Conservation (phyloP, 2,888 invertebrate genomes). For the Agrotis clavis region DNA sequence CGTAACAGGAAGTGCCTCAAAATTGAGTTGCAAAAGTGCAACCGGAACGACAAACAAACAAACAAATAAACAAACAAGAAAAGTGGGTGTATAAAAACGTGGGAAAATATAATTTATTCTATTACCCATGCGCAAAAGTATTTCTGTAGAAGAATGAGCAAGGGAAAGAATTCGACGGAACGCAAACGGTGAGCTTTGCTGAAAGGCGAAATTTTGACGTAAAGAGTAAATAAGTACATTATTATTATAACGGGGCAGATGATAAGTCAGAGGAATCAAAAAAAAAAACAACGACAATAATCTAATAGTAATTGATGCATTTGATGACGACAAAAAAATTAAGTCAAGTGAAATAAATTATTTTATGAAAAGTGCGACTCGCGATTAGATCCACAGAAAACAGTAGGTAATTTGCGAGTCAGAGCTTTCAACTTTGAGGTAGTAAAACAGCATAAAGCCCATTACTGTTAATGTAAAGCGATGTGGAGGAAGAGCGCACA, state of each 20-base stretch:
- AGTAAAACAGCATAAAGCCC: constrained; percentile 55
- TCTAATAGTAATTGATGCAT: background rate
- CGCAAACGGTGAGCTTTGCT: background rate
- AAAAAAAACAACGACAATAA: background rate
- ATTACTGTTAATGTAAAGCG: constrained; percentile 60
- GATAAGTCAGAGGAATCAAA: background rate
- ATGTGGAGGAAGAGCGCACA: constrained; percentile 46
- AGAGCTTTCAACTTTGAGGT: constrained; percentile 61
- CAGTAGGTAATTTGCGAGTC: constrained; percentile 49
- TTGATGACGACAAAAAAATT: background rate
- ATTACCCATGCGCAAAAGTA: too few relatives aligned
- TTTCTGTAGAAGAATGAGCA: too few relatives aligned
- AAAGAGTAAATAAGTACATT: background rate
- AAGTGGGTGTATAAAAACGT: too few relatives aligned
- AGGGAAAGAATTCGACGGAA: background rate
- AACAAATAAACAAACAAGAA: too few relatives aligned
- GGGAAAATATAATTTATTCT: too few relatives aligned
- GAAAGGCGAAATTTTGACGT: background rate
- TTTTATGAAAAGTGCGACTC: constrained; percentile 19
- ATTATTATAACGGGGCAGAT: background rate
- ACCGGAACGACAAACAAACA: too few relatives aligned
- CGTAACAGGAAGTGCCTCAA: too few relatives aligned
- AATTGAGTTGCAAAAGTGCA: too few relatives aligned
- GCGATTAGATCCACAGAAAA: constrained; percentile 39
- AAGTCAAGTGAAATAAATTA: constrained; percentile 1